A percentile compares a stretch with the other conserved stretches of the same genome.
These are phyloP conservation scores for Aramus guarauna DNA, from an alignment of 2,113 vertebrate genomes.

Conservation along the genomic window DNA sequence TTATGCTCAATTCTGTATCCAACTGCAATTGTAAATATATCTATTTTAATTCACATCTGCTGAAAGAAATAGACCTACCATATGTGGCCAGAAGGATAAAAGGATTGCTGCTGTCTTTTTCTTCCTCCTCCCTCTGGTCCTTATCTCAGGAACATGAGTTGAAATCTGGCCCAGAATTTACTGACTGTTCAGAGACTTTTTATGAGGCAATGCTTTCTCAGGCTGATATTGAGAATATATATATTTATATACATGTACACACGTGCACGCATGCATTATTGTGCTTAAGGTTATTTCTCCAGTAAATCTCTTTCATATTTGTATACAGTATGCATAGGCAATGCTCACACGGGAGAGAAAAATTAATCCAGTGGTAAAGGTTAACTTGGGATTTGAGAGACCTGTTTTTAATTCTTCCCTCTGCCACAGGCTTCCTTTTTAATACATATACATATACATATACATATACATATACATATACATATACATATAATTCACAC, in stretches of 20 bases:
- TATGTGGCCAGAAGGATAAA: slow-evolving; percentile 50
- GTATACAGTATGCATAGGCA: background rate
- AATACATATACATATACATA: background rate
- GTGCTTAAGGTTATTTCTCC: background rate
- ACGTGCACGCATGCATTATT: background rate
- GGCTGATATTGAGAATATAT: background rate
- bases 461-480: background rate
- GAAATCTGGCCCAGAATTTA: slow-evolving; percentile 59
- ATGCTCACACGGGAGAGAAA: background rate
- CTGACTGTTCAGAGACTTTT: slow-evolving; percentile 34
- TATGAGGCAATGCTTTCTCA: background rate
- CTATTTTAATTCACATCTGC: slow-evolving; percentile 72
- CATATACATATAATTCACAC: rapidly evolving
- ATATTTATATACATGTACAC: background rate
- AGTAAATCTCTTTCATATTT: slow-evolving; percentile 22
- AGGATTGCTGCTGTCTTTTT: slow-evolving; percentile 34
- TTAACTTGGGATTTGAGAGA: slow-evolving; percentile 2
- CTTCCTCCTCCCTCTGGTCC: slow-evolving; percentile 41
- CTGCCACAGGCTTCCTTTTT: background rate
- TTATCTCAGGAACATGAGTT: slow-evolving; percentile 60
- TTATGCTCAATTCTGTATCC: slow-evolving; percentile 47
- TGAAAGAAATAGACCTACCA: slow-evolving; percentile 59
- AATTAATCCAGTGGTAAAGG: background rate
- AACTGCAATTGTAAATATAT: slow-evolving; percentile 62
- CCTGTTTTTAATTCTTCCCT: background rate